A percentile compares a stretch with the other conserved stretches of the same genome.
These are phyloP conservation scores for Drosophila quinaria DNA, from an alignment of 2,888 invertebrate species.

Conservation along the genomic window DNA sequence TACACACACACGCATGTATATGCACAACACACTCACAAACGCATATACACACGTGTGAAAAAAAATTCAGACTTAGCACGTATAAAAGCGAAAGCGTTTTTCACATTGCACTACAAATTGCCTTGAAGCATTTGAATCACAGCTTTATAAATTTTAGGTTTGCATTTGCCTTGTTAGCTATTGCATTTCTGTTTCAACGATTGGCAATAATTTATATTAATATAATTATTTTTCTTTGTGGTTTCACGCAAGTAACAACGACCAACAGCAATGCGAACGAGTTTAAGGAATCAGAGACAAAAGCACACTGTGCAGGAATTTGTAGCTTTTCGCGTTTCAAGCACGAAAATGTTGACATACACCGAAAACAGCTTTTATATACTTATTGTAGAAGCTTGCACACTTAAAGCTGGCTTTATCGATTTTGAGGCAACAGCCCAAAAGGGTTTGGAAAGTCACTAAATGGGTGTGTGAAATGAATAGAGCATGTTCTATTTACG, in stretches of 20 bases:
- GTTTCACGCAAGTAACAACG: constrained; percentile 58
- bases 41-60: constrained; percentile 57
- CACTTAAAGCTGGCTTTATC: constrained; percentile 43
- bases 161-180: not conserved
- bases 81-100: constrained; percentile 63
- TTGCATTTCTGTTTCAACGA: constrained; percentile 14
- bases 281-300: constrained; percentile 77
- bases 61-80: constrained; percentile 66
- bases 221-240: constrained; percentile 44
- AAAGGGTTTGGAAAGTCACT: constrained; percentile 32
- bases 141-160: not conserved
- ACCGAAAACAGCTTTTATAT: constrained; percentile 36
- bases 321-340: constrained; percentile 64
- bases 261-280: constrained; percentile 74
- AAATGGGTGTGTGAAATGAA: constrained; percentile 27
- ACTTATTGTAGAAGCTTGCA: constrained; percentile 28
- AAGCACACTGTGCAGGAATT: constrained; percentile 79
- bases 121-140: not conserved
- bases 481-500: constrained; percentile 7
- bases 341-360: constrained; percentile 58
- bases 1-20: constrained; percentile 36
- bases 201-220: constrained; percentile 25
- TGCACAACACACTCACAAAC: constrained; percentile 37
- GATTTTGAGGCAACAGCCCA: constrained; percentile 28
- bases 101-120: not conserved